Conservation (phyloP, 2,888 invertebrate genomes). For the Thera britannica region DNA sequence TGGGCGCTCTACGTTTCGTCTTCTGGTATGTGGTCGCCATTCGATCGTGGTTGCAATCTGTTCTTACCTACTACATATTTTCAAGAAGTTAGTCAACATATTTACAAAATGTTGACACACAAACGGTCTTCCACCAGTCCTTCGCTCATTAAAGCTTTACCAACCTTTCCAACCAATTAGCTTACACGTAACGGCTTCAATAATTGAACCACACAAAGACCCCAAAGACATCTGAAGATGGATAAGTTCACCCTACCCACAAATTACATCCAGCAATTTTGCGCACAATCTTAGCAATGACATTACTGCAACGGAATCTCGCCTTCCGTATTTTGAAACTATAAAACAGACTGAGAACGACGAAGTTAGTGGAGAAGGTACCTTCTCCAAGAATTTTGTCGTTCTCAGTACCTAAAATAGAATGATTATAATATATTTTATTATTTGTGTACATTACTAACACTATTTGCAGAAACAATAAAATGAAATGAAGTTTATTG, state of each 20-base stretch:
- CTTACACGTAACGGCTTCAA: slow-evolving; percentile 46
- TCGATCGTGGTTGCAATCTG: no score
- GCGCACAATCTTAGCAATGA: slow-evolving; percentile 75
- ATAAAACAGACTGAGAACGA: slow-evolving; percentile 46
- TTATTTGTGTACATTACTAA: no score
- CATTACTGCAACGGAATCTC: slow-evolving; percentile 73
- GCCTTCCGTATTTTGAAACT: slow-evolving; percentile 63
- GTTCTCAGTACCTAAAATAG: no score
- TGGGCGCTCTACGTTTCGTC: no score
- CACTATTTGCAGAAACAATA: no score
- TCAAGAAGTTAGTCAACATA: neutral
- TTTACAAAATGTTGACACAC: slow-evolving; percentile 7
- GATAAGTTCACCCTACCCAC: slow-evolving; percentile 63
- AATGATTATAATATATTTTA: no score
- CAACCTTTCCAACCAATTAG: slow-evolving; percentile 51
- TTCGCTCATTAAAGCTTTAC: slow-evolving; percentile 28
- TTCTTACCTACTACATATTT: no score
- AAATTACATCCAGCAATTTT: slow-evolving; percentile 81
- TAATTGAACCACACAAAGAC: slow-evolving; percentile 53
- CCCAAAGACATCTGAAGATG: slow-evolving; percentile 63
- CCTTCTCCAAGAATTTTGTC: no score
- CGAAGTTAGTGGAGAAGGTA: slow-evolving; percentile 33
- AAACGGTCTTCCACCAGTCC: slow-evolving; percentile 15
- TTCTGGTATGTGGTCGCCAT: no score
- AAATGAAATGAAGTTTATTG: no score